Evolutionary conservation across 1,140 invertebrate genomes (phyloP).

Genomic region (Lineus longissimus): DNA sequence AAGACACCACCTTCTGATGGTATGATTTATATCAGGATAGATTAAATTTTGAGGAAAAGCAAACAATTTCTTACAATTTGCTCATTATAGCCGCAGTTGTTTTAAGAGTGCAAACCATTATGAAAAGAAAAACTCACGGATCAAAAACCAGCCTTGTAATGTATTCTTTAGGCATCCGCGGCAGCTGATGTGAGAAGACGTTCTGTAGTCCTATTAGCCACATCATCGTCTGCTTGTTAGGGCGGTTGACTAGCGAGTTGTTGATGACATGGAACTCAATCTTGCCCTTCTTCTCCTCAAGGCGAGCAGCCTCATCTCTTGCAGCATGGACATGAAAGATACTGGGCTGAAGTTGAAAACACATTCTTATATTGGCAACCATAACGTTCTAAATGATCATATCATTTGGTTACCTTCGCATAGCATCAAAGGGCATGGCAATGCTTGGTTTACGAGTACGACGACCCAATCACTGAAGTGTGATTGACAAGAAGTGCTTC

Average conservation of each 20-base stretch:
- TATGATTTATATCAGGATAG: no score
- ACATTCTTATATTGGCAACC: background rate
- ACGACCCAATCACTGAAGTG: no score
- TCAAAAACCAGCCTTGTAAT: constrained; percentile 96
- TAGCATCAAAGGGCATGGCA: no score
- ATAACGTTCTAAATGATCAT: no score
- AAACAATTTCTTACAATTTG: no score
- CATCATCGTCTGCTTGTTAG: constrained; percentile 80
- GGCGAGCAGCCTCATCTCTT: constrained; percentile 84
- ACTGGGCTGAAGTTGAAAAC: constrained; percentile 22
- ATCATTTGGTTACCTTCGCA: no score
- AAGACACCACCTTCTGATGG: no score
- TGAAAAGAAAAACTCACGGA: constrained; percentile 64
- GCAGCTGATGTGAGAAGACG: constrained; percentile 92
- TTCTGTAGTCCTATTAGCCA: constrained; percentile 88
- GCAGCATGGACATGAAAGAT: constrained; percentile 58
- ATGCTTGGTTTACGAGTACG: no score
- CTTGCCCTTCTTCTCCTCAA: constrained; percentile 80
- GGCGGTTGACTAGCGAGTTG: constrained; percentile 82
- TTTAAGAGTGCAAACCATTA: no score
- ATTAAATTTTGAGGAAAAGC: no score
- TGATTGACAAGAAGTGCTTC: background rate
- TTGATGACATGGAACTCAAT: constrained; percentile 93
- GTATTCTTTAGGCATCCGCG: constrained; percentile 97
- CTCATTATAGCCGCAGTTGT: no score